Percentiles rank a stretch among this genome's conserved stretches.
These are phyloP conservation scores for Amitus sp. DNA, from an alignment of 2,888 invertebrate species.

Conservation along the genomic window DNA sequence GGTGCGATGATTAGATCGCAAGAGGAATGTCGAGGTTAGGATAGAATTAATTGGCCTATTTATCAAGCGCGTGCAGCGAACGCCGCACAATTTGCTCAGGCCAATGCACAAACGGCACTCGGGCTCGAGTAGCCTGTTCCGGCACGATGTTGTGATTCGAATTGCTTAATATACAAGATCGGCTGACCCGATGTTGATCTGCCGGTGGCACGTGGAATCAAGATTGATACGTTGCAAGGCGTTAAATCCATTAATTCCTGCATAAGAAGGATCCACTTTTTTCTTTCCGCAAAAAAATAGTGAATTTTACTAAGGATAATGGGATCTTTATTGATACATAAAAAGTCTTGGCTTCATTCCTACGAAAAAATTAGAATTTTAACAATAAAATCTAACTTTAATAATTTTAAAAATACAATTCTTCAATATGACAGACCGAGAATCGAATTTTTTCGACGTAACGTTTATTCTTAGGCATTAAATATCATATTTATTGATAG, in stretches of 20 bases:
- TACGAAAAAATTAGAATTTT: too few relatives aligned
- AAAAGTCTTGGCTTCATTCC: too few relatives aligned
- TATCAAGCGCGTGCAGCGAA: conserved; percentile 1
- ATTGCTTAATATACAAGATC: conserved; percentile 30
- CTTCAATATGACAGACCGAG: too few relatives aligned
- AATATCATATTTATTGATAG: too few relatives aligned
- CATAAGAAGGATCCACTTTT: too few relatives aligned
- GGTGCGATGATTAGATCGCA: background rate
- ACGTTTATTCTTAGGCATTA: too few relatives aligned
- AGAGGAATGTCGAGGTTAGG: background rate
- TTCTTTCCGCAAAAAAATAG: too few relatives aligned
- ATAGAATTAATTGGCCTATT: conserved; percentile 4
- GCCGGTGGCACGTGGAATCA: conserved; percentile 45
- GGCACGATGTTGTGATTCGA: conserved; percentile 21
- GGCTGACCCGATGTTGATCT: conserved; percentile 20
- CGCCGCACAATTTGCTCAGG: background rate
- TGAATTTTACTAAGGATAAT: too few relatives aligned
- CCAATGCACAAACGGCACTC: conserved; percentile 15
- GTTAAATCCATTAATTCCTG: conserved; percentile 58
- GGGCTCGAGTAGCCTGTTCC: conserved; percentile 14
- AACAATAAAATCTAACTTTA: too few relatives aligned
- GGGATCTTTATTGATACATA: too few relatives aligned
- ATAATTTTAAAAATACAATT: too few relatives aligned
- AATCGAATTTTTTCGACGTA: too few relatives aligned
- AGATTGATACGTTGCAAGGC: conserved; percentile 58